Evolutionary conservation across 2,888 invertebrate genomes (phyloP), one percentile per base, ranked within the genome.

Genomic region (Trichogramma evanescens): DNA sequence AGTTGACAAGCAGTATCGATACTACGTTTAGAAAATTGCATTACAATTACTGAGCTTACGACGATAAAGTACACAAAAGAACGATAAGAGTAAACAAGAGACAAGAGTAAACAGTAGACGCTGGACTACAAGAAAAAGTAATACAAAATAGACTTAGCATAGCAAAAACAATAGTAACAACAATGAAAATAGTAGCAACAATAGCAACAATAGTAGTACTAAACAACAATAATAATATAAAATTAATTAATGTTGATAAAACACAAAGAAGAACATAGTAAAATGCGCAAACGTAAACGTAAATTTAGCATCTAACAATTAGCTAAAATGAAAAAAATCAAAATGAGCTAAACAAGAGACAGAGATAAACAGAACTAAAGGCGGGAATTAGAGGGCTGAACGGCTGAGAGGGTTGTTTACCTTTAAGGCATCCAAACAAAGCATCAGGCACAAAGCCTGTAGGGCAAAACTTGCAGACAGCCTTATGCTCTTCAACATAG

Each of bases 401-500:
- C 56, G 54, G 52, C 54, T 57, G 73, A 66, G 64, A 65, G 71
- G 26, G 73, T 72, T 78, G 74, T 83, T 93, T 94, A 94, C 94
- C 93, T 93, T 93, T 91, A 82, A 91, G 87, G 85, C 94, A 95
- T 89, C 93, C 93, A 83, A 89, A 89, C 84, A 88, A 88, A 78
- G 90, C 86, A 83, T 94, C 93, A 80, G 91, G 89, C 83, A 88
- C 88, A 85, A 89, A 94, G 83, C 93, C 95, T 81, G 86, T 86
- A 77, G 94, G 93, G 84, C 95, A 95, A 86, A 91, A 93, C 87
- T 93, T 92, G 89, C 95, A 95, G 80, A 91, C 88, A 72, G 94
- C 90, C 82, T 89, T 91, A 84, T 95, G 95, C 81, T 93, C 91
- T 86, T 93, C 92, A 73, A 93, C 93, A 81, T 89, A 89, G 83